These are phyloP conservation scores for Aulostomus chinensis DNA, from an alignment of 2,797 vertebrate species.

Conservation along the genomic window DNA sequence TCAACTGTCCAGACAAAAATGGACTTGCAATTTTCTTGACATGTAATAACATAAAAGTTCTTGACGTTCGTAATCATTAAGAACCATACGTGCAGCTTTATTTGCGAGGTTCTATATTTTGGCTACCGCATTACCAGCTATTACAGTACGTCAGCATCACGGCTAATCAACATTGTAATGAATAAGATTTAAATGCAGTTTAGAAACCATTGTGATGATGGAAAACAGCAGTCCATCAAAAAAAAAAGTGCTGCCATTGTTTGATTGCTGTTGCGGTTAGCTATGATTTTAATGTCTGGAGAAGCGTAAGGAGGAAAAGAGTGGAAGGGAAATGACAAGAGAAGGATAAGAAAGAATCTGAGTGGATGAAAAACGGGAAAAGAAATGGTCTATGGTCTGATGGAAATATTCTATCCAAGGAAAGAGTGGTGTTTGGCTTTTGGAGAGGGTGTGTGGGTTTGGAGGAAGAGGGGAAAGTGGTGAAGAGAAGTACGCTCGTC, in stretches of 20 bases:
- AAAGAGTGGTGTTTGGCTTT: conserved; percentile 66
- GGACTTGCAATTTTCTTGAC: too few species aligned
- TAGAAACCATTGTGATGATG: neutral
- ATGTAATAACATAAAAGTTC: too few species aligned
- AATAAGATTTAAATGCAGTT: too few species aligned
- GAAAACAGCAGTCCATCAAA: neutral
- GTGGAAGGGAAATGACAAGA: conserved; percentile 35
- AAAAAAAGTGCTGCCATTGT: neutral
- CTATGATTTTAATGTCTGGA: neutral
- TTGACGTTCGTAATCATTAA: too few species aligned
- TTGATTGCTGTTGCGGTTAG: neutral
- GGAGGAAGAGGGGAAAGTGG: conserved; percentile 2
- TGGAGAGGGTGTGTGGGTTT: conserved; percentile 43
- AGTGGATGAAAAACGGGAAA: conserved; percentile 27
- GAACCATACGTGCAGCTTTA: too few species aligned
- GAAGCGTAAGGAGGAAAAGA: conserved; percentile 1
- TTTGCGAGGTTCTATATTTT: too few species aligned
- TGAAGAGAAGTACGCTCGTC: conserved; percentile 18
- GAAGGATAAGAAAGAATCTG: conserved; percentile 30
- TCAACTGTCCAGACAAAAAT: too few species aligned
- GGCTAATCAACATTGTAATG: too few species aligned
- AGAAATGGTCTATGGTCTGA: conserved; percentile 53
- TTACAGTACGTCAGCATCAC: too few species aligned
- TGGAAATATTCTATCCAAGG: conserved; percentile 60
- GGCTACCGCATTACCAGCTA: too few species aligned